Conservation (phyloP, 2,888 invertebrate species). For the Dryobota labecula region DNA sequence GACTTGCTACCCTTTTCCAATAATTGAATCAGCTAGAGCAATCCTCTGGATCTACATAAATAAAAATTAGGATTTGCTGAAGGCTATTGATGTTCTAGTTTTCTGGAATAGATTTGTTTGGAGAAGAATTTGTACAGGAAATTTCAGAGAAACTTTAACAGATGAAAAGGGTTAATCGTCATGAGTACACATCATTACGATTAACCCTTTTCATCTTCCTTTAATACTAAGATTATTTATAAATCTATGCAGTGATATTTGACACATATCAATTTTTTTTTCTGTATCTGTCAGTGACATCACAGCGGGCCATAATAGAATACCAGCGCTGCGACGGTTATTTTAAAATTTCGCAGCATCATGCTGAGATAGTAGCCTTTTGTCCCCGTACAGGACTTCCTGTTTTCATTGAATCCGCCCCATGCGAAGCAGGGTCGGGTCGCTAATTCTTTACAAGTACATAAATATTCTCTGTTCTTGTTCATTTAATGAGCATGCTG, state of each 20-base stretch:
- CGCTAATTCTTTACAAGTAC: not conserved
- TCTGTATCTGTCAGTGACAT: no score
- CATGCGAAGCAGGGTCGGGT: not conserved
- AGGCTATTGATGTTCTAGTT: slow-evolving; percentile 10
- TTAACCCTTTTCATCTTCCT: no score
- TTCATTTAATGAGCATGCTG: not conserved
- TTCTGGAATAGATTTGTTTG: not conserved
- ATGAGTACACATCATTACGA: no score
- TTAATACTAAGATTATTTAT: not conserved
- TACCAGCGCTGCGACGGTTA: no score
- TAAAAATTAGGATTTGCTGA: slow-evolving; percentile 38
- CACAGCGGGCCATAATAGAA: no score
- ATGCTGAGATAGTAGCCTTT: no score
- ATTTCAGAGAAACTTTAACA: not conserved
- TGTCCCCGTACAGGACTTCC: no score
- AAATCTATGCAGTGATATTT: no score
- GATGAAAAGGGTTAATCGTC: not conserved
- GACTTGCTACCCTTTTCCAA: slow-evolving; percentile 46
- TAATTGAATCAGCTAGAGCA: slow-evolving; percentile 40
- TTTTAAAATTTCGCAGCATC: no score
- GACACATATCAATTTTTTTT: no score
- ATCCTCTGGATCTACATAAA: slow-evolving; percentile 31
- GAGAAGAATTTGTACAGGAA: not conserved
- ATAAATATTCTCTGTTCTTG: not conserved
- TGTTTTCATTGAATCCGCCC: no score